Evolutionary conservation across 2,797 vertebrate species (phyloP).

Genomic region (Urocyon cinereoargenteus): DNA sequence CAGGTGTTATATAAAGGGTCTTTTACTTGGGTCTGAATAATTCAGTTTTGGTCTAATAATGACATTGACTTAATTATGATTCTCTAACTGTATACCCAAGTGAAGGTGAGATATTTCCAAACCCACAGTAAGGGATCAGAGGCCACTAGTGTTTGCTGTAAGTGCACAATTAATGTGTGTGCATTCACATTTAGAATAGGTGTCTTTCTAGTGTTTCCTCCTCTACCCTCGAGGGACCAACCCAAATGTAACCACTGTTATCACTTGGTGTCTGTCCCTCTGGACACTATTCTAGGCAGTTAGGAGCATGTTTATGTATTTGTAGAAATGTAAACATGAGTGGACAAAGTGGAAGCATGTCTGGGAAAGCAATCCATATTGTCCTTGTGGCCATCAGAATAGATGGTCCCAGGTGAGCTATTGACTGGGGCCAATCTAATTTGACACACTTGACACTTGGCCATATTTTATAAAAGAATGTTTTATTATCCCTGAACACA

Average conservation of each 20-base stretch:
- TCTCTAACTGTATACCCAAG: background rate
- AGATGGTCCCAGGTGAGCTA: too few species aligned
- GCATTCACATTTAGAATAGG: background rate
- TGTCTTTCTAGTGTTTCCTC: background rate
- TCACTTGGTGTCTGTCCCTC: background rate
- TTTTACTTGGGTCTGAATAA: background rate
- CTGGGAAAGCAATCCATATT: background rate
- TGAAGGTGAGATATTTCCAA: background rate
- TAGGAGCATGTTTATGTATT: background rate
- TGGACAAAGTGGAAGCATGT: background rate
- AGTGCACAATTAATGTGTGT: background rate
- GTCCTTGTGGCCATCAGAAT: too few species aligned
- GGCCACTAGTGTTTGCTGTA: background rate
- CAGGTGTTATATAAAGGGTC: background rate
- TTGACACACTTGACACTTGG: background rate
- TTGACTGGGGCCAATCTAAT: background rate
- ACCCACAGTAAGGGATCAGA: background rate
- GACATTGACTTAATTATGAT: background rate
- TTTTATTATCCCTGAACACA: background rate
- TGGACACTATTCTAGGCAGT: background rate
- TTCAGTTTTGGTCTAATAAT: background rate
- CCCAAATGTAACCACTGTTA: background rate
- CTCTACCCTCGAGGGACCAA: background rate
- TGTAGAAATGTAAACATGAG: background rate
- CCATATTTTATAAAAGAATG: background rate